These are phyloP conservation scores for Tiliqua scincoides DNA, from an alignment of 2,113 vertebrate genomes.

Conservation along the genomic window DNA sequence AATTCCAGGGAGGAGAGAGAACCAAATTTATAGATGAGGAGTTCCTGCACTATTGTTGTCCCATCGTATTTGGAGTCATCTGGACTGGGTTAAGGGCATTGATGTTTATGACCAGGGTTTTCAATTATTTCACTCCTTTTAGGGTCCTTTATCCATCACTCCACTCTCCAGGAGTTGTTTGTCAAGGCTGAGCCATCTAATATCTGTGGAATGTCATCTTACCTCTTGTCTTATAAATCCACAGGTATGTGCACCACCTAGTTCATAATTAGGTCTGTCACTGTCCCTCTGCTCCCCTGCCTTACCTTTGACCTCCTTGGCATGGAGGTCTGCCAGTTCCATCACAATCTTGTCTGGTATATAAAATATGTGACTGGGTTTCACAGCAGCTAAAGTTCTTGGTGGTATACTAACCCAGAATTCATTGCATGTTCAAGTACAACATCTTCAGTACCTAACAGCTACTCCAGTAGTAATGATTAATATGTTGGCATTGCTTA, in stretches of 20 bases:
- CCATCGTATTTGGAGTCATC: background rate
- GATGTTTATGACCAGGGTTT: background rate
- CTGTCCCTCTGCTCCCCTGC: background rate
- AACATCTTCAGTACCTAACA: background rate
- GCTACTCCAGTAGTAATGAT: background rate
- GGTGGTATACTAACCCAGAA: rapidly evolving
- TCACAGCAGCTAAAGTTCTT: rapidly evolving
- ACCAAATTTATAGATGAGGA: background rate
- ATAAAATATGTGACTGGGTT: background rate
- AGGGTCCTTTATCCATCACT: background rate
- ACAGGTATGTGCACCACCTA: background rate
- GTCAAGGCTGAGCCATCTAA: background rate
- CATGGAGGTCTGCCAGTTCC: background rate
- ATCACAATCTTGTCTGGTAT: background rate
- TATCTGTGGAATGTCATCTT: background rate
- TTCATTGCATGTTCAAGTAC: background rate
- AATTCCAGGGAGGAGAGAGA: background rate
- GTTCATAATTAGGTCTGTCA: background rate
- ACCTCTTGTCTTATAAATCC: slow-evolving; percentile 6
- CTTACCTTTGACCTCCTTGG: background rate
- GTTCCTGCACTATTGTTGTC: background rate
- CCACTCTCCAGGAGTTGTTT: background rate
- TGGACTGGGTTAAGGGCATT: background rate
- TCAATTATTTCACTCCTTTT: background rate
- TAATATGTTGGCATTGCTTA: background rate